Evolutionary conservation across 2,797 vertebrate genomes (phyloP).

Genomic region (Pachyuromys duprasi): DNA sequence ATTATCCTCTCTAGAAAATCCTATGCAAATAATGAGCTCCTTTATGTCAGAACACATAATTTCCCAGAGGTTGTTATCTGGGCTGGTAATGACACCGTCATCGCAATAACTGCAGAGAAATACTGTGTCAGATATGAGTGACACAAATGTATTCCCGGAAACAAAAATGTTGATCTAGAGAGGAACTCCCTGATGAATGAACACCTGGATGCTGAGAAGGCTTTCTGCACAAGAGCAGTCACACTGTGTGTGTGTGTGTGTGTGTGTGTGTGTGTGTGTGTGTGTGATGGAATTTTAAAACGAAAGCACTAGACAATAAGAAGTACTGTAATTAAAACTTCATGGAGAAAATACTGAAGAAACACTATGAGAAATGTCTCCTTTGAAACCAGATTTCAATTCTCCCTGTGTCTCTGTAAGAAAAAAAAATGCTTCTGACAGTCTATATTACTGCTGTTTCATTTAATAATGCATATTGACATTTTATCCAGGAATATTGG

Average conservation of each 20-base stretch:
- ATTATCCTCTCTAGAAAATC: not conserved
- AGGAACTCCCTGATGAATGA: conserved; percentile 53
- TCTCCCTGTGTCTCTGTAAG: conserved; percentile 65
- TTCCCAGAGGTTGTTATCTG: conserved; percentile 30
- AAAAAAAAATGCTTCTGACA: conserved; percentile 79
- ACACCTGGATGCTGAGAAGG: not conserved
- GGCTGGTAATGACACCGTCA: not conserved
- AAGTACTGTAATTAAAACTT: conserved; percentile 80
- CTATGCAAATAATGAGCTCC: not conserved
- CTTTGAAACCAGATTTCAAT: conserved; percentile 82
- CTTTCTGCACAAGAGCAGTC: conserved; percentile 25
- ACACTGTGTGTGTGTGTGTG: not conserved
- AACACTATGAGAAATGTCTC: conserved; percentile 64
- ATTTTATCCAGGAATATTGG: conserved; percentile 73
- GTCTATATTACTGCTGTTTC: conserved; percentile 78
- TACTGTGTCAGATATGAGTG: not conserved
- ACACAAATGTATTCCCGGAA: conserved; percentile 3
- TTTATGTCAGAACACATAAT: conserved; percentile 41
- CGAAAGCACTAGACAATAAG: conserved; percentile 61
- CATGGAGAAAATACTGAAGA: conserved; percentile 73
- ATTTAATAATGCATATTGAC: conserved; percentile 84
- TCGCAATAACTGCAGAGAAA: not conserved
- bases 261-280: too few relatives aligned
- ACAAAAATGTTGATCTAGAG: conserved; percentile 49
- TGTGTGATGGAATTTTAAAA: conserved; percentile 70